Percentiles rank a stretch among this genome's conserved stretches.
Evolutionary conservation across 2,888 invertebrate species (phyloP).

Genomic region (Odontocolon sp.): DNA sequence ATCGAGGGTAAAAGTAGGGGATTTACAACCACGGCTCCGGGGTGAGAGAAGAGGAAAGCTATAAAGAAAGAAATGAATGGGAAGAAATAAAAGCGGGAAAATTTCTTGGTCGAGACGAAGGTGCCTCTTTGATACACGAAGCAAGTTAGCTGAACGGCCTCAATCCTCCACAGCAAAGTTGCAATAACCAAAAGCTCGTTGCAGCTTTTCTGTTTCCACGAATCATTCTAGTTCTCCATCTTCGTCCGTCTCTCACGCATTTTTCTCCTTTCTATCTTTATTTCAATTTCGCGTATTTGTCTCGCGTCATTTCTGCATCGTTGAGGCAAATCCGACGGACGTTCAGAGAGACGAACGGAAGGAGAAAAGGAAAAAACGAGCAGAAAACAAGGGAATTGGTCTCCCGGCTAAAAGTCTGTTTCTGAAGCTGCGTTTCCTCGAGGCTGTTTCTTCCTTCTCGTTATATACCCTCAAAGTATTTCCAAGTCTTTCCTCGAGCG

Average conservation of each 20-base stretch:
- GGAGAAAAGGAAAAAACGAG: neutral
- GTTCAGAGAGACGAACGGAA: neutral
- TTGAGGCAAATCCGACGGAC: neutral
- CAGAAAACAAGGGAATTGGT: slow-evolving; percentile 20
- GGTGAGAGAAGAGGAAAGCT: neutral
- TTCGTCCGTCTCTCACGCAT: neutral
- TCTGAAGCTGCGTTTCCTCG: too few relatives aligned
- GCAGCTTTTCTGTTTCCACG: neutral
- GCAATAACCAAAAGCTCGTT: neutral
- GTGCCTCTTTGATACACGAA: neutral
- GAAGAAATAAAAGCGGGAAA: slow-evolving; percentile 27
- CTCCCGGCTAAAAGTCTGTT: too few relatives aligned
- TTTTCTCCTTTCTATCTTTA: slow-evolving; percentile 3
- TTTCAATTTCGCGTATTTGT: slow-evolving; percentile 7
- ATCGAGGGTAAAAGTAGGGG: slow-evolving; percentile 19
- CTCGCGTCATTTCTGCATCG: neutral
- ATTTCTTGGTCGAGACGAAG: slow-evolving; percentile 15
- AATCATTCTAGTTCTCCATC: neutral
- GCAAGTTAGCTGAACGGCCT: neutral
- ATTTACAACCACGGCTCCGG: slow-evolving; percentile 10
- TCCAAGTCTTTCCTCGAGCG: too few relatives aligned
- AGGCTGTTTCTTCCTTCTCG: too few relatives aligned
- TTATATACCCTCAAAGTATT: too few relatives aligned
- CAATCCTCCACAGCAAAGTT: neutral
- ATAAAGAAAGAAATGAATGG: slow-evolving; percentile 36